These are phyloP conservation scores for Lordiphosa stackelbergi DNA, from an alignment of 1,140 invertebrate species.

Conservation along the genomic window DNA sequence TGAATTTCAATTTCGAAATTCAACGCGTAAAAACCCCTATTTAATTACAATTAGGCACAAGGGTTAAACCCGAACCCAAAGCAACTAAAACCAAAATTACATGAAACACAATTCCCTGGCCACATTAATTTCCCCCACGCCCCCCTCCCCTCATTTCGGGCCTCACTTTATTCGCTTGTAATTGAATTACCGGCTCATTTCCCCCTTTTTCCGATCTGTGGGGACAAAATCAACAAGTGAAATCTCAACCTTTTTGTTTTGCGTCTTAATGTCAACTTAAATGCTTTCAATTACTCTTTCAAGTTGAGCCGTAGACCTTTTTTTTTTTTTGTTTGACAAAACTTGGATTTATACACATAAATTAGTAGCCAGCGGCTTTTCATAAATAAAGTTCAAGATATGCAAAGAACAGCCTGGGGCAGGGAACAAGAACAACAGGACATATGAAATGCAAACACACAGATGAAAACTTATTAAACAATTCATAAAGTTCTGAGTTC, in stretches of 20 bases:
- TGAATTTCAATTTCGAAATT: conserved; percentile 9
- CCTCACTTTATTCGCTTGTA: conserved; percentile 51
- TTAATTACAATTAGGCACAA: conserved; percentile 12
- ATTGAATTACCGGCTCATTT: conserved; percentile 43
- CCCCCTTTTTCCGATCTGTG: neutral
- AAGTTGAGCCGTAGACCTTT: conserved; percentile 21
- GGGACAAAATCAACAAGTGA: conserved; percentile 65
- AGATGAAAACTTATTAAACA: conserved; percentile 35
- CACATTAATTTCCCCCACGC: neutral
- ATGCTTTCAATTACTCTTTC: conserved; percentile 57
- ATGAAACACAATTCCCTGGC: conserved; percentile 17
- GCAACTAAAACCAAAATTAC: conserved; percentile 10
- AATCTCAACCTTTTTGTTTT: conserved; percentile 34
- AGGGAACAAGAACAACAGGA: conserved; percentile 2
- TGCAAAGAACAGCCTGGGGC: conserved; percentile 29
- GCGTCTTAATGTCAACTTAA: conserved; percentile 63
- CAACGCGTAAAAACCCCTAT: conserved; percentile 9
- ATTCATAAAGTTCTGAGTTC: conserved; percentile 47
- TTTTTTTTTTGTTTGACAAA: conserved; percentile 9
- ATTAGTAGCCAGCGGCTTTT: conserved; percentile 26
- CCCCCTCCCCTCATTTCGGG: conserved; percentile 13
- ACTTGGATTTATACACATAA: conserved; percentile 28
- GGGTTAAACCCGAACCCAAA: conserved; percentile 6
- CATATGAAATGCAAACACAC: neutral
- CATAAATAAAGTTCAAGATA: conserved; percentile 22